Evolutionary conservation across 2,888 invertebrate species (phyloP), one percentile per base, ranked within the genome.

Genomic region (Nymphalis polychloros): DNA sequence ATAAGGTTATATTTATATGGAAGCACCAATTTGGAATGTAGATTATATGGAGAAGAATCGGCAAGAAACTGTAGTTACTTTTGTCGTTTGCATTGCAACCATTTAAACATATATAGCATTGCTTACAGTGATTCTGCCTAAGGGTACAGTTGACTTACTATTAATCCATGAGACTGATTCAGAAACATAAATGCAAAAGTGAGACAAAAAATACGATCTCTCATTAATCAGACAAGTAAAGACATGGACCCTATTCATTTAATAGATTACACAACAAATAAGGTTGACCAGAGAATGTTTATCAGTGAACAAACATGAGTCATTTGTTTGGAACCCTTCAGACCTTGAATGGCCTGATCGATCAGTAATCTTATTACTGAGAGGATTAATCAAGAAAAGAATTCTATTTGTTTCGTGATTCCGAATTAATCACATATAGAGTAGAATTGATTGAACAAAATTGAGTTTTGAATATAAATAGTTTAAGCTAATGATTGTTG

Each of bases 351-450:
- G 53, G 48, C 48, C 61, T 35, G 55, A 61, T 67, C 55, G 66
- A 48, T 55, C 55, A 19, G 35, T 61, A 61, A 67, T 67, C 60
- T n/a, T 48, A 67, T 67, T 67, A 55, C 55, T n/a, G n/a, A 55
- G 61, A 67, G 66, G 53, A 67, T 67, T 67, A 67, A 67, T 67
- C 61, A 53, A 35, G n/a, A 31, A 48, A 67, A 67, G 53, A 55
- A 61, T n/a, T 61, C 31, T 65, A 65, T 65, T 67, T 55, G 48
- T 55, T 67, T n/a, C 35, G 35, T 47, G 59, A 59, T 49, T 49
- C 27, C 19, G 10, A 53, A 27, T 55, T 67, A 62, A 55, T 35
- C 48, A 62, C 48, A 23, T 23, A 60, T 27, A 47, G 16, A 27
- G 1, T 8, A 10, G 35, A 35, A 57, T 16, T 17, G 19, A 49